A percentile compares a stretch with the other conserved stretches of the same genome.
Conservation (phyloP, 2,113 vertebrate species). For the Rhipidura dahli region DNA sequence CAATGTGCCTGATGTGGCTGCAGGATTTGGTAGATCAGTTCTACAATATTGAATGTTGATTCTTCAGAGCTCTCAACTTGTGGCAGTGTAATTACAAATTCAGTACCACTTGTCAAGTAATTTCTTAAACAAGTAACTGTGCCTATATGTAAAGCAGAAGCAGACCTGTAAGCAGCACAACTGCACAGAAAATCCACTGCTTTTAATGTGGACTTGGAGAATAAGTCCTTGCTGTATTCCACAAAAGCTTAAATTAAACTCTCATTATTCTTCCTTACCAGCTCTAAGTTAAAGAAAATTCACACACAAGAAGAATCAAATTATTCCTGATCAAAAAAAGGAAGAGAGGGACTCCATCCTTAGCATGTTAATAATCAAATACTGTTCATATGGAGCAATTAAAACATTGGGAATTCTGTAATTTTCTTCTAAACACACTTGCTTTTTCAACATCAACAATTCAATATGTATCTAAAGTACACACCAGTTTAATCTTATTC, state of each 20-base stretch:
- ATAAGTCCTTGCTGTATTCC: not conserved
- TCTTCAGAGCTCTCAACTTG: not conserved
- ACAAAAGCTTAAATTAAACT: not conserved
- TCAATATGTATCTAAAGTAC: not conserved
- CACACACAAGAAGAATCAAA: not conserved
- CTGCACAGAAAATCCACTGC: not conserved
- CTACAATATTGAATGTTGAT: not conserved
- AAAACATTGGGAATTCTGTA: not conserved
- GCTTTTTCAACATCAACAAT: not conserved
- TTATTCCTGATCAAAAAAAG: not conserved
- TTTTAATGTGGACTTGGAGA: not conserved
- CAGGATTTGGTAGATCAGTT: not conserved
- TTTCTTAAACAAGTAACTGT: not conserved
- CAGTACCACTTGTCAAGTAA: not conserved
- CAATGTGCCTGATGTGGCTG: not conserved
- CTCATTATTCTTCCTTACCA: not conserved
- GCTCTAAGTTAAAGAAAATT: not conserved
- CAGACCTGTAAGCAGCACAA: not conserved
- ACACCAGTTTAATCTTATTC: not conserved
- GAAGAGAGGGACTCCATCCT: not conserved
- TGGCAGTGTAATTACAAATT: not conserved
- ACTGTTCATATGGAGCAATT: not conserved
- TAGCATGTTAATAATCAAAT: not conserved
- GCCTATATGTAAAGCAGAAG: not conserved
- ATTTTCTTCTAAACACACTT: not conserved